Base-by-base conservation (phyloP, 2,113 vertebrate species). In the Otolemur garnettii region DNA sequence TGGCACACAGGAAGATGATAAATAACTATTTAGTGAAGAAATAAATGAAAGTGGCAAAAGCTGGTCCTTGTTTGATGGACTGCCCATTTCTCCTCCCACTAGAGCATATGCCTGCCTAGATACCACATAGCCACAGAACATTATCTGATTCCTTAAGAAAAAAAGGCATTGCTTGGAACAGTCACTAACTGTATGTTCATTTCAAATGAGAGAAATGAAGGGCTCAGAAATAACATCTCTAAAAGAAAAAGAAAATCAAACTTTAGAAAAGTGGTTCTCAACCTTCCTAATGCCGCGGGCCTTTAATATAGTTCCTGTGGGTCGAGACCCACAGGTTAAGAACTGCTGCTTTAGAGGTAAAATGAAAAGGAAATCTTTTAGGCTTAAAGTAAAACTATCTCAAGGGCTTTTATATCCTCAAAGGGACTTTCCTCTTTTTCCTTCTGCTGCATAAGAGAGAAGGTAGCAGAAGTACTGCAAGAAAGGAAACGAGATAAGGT, bases 1-100 rank as follows among this genome's bases (percentile, higher is more conserved):
- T 89, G 19, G 22, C 42, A 78, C 21, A 77, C 8, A 42, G 7
- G 7, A 84, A 33, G 17, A 89, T 60, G 24, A 38, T 91, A 95
- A 91, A 38, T 91, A 95, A 91, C 50, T 82, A 82, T 87, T 86
- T 91, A 66, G 59, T 96, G 77, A 89, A 96, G 28, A 88, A 50
- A 84, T 69, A 3, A 96, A 86, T 77, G 42, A 84, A 95, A 96
- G 68, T 87, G 57, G n/a, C 35, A 75, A 26, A 86, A 82, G 26
- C 0, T 45, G 72, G 35, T 78, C 68, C 81, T 78, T 57, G 38
- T 62, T 64, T 90, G n/a, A 93, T 89, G 50, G 26, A 72, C n/a
- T 84, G 64, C 24, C 24, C 10, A 45, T 57, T 95, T 94, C 26
- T 87, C 13, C 50, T 83, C 12, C 50, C 74, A 35, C 80, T 69